Evolutionary conservation across 92 coral and sea anemone genomes (phyloP), one percentile per base, ranked within the genome.

Genomic region (Hydrozoanthus gracilis): DNA sequence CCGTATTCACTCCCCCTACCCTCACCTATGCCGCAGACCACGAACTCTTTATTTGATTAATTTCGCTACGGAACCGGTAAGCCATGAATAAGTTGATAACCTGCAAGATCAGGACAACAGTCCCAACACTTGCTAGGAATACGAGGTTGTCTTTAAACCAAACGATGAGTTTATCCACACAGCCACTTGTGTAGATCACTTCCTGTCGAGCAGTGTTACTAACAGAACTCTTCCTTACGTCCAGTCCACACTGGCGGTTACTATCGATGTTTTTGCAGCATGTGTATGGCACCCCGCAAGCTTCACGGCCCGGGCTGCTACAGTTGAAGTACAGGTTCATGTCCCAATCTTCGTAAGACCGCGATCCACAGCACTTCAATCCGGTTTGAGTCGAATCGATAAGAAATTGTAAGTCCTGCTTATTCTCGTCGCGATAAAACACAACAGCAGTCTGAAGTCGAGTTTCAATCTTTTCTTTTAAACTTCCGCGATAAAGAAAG

Each of bases 271-370:
- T 76, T 73, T 73, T 83, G 39, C 96, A 93, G 66, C 96, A 93
- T 1, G 96, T 88, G 70, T 48, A 83, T 7, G 96, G 96, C 16
- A 93, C 96, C 20, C 96, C 96, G 44, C 95, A 92, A 11, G 91
- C 91, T 50, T 91, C 93, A n/a, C 56, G 72, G 6, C 88, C 66
- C 2, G 82, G 86, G 45, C 90, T 76, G 68, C 88, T 76, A 51
- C 96, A 93, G 67, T 91, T 91, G 86, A 91, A 93, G 69, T 93
- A 93, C 18, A 66, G 15, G 45, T 93, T 91, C 10, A 70, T 44
- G 15, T 82, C 78, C 96, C 96, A 93, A 35, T 93, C 96, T 27
- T 79, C 44, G 66, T 91, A 88, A 3, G 91, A 77, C 8, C 45
- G 52, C 11, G 76, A 77, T 61, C 96, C 96, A 62, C 96, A 93